Evolutionary conservation across 2,797 vertebrate genomes (phyloP), one percentile per base, ranked within the genome.

Genomic region (Neostethus bicornis): DNA sequence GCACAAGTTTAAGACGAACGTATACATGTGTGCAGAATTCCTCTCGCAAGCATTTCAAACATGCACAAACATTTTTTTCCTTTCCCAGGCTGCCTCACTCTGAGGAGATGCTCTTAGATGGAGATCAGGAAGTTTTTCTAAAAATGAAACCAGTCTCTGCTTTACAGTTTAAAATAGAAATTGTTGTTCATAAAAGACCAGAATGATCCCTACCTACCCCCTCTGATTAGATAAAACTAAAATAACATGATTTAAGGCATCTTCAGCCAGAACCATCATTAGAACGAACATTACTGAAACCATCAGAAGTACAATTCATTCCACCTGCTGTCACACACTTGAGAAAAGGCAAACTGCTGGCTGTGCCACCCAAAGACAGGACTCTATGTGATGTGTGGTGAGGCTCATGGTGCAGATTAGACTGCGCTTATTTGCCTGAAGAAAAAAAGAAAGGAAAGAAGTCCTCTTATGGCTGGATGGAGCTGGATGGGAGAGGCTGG

Each of bases 21-120:
- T 80, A 60, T 51, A 44, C 4, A 3, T 34, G 58, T 82, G 77
- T 74, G 76, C 72, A 85, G 66, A 75, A 72, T 79, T 84, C 77
- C 80, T 85, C 72, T 73, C 83, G 75, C 82, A 79, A 88, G 81
- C 83, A 74, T 66, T 72, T 70, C 73, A 61, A 78, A 90, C 89
- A 87, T 90, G 69, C 90, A 85, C 67, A 35, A 80, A 84, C 83
- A 70, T 73, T 56, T 78, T n/a, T 32, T 53, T 77, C 53, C n/a
- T 58, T 83, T 81, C 78, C 50, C 76, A 52, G 45, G 75, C 70
- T 78, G 70, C 58, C 75, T 75, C 77, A 81, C 67, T 84, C 63
- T 76, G 63, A 77, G 20, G 65, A 55, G 68, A 70, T 70, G 62
- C 78, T 66, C 69, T 46, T 49, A 66, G 24, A 67, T 1, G 61